A percentile compares a stretch with the other conserved stretches of the same genome.
Evolutionary conservation across 2,797 vertebrate genomes (phyloP).

Genomic region (Diceros bicornis): DNA sequence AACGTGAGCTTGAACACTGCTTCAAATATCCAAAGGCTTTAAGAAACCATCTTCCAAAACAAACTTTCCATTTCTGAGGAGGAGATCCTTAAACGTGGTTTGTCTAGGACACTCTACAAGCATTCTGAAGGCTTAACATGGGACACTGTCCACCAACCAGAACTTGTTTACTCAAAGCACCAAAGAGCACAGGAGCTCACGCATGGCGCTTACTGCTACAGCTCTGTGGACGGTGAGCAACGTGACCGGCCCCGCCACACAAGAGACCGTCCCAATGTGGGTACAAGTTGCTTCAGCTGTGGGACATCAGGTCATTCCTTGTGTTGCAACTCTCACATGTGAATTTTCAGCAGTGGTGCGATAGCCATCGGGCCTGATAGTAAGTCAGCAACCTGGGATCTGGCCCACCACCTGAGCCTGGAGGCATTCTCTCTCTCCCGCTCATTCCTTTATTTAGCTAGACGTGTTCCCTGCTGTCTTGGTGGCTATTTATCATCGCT

Average conservation of each 20-base stretch:
- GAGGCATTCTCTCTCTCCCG: neutral
- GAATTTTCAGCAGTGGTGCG: accelerated
- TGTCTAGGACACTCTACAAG: neutral
- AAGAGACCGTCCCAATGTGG: neutral
- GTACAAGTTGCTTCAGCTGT: neutral
- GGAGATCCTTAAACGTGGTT: neutral
- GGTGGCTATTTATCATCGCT: constrained; percentile 57
- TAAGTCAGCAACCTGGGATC: neutral
- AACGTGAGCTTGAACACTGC: neutral
- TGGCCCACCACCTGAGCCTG: neutral
- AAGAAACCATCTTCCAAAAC: constrained; percentile 7
- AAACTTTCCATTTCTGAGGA: constrained; percentile 23
- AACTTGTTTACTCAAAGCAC: neutral
- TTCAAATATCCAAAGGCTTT: constrained; percentile 13
- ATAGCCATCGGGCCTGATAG: neutral
- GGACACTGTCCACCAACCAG: neutral
- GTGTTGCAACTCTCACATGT: neutral
- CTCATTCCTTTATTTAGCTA: neutral
- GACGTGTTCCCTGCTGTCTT: neutral
- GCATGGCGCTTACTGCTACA: accelerated
- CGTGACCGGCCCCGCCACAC: accelerated
- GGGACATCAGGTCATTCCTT: neutral
- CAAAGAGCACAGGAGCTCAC: neutral
- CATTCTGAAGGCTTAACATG: neutral
- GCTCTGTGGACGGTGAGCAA: neutral